These are phyloP conservation scores for Drosophila mojavensis DNA, from an alignment of 1,140 invertebrate species.

Conservation along the genomic window DNA sequence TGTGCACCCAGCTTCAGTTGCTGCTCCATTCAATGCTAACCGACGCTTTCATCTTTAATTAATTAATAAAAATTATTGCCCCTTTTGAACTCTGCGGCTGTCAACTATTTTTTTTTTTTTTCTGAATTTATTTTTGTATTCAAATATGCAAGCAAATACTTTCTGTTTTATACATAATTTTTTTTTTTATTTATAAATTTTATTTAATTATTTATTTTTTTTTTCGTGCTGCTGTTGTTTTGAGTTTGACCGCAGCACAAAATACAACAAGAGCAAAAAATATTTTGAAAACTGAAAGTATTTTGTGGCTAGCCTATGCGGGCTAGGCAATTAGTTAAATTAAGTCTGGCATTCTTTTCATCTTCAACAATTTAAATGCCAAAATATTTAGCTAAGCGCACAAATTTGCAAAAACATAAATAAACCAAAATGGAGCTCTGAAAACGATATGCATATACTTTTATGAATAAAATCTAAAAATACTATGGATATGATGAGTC, in stretches of 20 bases:
- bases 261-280: constrained; percentile 29
- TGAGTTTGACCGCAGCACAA: constrained; percentile 30
- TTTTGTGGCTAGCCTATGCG: constrained; percentile 54
- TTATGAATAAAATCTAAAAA: neutral
- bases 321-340: constrained; percentile 54
- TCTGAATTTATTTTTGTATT: neutral
- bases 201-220: neutral
- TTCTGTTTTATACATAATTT: constrained; percentile 15
- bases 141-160: constrained; percentile 47
- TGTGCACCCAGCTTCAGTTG: constrained; percentile 35
- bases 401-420: constrained; percentile 10
- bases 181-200: neutral
- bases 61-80: constrained; percentile 75
- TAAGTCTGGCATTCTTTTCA: constrained; percentile 32
- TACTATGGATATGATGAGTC: too few species aligned
- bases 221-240: neutral
- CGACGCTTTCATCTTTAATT: constrained; percentile 76
- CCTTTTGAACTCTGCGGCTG: constrained; percentile 52
- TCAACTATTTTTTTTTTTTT: constrained; percentile 57
- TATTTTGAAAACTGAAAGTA: constrained; percentile 63
- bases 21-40: neutral
- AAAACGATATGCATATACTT: neutral
- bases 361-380: constrained; percentile 14
- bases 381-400: constrained; percentile 11
- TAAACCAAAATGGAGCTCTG: constrained; percentile 15